These are phyloP conservation scores for Grammomys dolichurus DNA, from an alignment of 2,113 vertebrate species.

Conservation along the genomic window DNA sequence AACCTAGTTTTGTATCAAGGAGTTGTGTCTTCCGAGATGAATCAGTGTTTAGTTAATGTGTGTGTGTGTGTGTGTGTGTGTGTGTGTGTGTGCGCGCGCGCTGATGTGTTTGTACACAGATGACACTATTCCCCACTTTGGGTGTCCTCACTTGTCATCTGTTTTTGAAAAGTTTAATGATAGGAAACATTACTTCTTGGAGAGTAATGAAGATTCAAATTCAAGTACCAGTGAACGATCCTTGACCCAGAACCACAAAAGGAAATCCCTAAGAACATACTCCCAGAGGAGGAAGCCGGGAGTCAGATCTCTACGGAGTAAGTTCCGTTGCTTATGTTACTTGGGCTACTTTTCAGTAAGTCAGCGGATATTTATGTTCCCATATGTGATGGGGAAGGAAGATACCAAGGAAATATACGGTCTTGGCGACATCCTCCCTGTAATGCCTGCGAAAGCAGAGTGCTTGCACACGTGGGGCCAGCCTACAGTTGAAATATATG, in stretches of 20 bases:
- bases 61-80: background rate
- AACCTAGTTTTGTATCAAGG: background rate
- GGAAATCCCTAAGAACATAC: constrained; percentile 59
- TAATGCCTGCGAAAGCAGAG: background rate
- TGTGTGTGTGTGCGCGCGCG: no score
- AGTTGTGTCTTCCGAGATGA: background rate
- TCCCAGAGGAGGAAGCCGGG: constrained; percentile 82
- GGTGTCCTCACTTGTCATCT: background rate
- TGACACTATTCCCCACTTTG: accelerated
- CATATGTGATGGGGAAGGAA: no score
- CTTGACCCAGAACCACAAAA: constrained; percentile 79
- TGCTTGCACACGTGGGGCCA: no score
- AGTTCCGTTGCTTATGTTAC: background rate
- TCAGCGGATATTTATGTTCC: background rate
- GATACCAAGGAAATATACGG: background rate
- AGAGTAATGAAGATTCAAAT: constrained; percentile 82
- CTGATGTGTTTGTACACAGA: background rate
- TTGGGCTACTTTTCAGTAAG: background rate
- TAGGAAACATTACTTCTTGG: constrained; percentile 86
- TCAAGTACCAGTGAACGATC: constrained; percentile 79
- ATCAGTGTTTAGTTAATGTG: background rate
- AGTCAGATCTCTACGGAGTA: constrained; percentile 84
- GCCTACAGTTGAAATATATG: background rate
- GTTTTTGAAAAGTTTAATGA: constrained; percentile 52
- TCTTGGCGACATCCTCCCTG: background rate